These are phyloP conservation scores for Heterodera carotae DNA, from an alignment of 1,140 invertebrate genomes.

Conservation along the genomic window DNA sequence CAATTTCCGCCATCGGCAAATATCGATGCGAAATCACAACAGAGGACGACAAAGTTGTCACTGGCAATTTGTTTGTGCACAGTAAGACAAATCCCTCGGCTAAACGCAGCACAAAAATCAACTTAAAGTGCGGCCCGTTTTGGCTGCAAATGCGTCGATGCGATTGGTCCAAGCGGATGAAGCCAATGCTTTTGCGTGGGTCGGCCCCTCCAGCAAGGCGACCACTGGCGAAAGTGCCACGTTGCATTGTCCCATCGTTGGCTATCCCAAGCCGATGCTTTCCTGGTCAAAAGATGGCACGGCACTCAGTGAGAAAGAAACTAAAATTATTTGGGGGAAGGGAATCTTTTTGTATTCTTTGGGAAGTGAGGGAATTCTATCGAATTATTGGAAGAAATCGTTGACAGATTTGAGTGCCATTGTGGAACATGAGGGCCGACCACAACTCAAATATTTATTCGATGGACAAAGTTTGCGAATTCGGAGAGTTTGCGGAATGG, in stretches of 20 bases:
- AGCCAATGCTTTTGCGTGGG: constrained; percentile 19
- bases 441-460: constrained; percentile 19
- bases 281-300: constrained; percentile 29
- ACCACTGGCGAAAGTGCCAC: constrained; percentile 5
- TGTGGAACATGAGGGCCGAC: not conserved
- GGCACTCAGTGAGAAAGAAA: constrained; percentile 22
- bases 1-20: constrained; percentile 28
- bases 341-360: too few relatives aligned
- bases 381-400: too few relatives aligned
- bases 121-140: constrained; percentile 27
- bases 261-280: constrained; percentile 23
- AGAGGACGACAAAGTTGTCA: not conserved
- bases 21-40: constrained; percentile 34
- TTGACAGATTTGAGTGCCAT: constrained; percentile 6
- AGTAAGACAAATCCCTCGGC: constrained; percentile 1
- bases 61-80: constrained; percentile 34
- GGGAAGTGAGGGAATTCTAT: too few relatives aligned
- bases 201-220: constrained; percentile 6
- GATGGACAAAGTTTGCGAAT: constrained; percentile 4
- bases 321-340: not conserved
- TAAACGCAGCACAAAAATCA: not conserved
- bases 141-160: constrained; percentile 10
- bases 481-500: not conserved
- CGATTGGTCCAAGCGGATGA: constrained; percentile 23
- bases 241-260: constrained; percentile 23